These are phyloP conservation scores for Merluccius polli DNA, from an alignment of 2,797 vertebrate species.

Conservation along the genomic window DNA sequence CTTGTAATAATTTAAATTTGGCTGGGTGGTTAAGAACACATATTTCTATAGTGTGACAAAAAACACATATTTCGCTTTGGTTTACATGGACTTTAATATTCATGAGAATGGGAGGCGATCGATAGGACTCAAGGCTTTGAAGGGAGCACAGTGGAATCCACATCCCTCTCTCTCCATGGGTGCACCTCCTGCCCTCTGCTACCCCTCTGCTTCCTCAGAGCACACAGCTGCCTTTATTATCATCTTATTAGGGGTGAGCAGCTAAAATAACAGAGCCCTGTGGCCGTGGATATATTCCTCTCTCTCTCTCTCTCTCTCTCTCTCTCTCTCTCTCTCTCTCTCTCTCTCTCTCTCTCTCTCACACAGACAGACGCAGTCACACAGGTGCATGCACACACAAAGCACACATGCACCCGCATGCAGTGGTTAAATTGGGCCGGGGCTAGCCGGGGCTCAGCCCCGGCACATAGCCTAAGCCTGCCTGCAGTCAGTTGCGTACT, in stretches of 20 bases:
- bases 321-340: background rate
- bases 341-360: background rate
- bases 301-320: background rate
- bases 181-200: constrained; percentile 18
- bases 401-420: background rate
- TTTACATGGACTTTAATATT: too few relatives aligned
- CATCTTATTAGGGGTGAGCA: constrained; percentile 23
- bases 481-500: too few relatives aligned
- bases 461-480: too few relatives aligned
- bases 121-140: constrained; percentile 47
- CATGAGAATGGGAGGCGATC: constrained; percentile 46
- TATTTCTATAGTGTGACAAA: too few relatives aligned
- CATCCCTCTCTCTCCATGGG: background rate
- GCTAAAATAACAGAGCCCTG: constrained; percentile 4
- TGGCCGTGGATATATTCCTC: constrained; percentile 19
- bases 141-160: constrained; percentile 31
- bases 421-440: too few relatives aligned
- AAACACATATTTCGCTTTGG: too few relatives aligned
- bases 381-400: background rate
- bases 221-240: constrained; percentile 19
- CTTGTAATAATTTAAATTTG: too few relatives aligned
- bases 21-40: too few relatives aligned
- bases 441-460: too few relatives aligned
- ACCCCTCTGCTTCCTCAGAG: constrained; percentile 11
- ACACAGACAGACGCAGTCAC: background rate